These are phyloP conservation scores for Pygathrix nemaeus DNA, from an alignment of 2,113 vertebrate genomes.

Conservation along the genomic window DNA sequence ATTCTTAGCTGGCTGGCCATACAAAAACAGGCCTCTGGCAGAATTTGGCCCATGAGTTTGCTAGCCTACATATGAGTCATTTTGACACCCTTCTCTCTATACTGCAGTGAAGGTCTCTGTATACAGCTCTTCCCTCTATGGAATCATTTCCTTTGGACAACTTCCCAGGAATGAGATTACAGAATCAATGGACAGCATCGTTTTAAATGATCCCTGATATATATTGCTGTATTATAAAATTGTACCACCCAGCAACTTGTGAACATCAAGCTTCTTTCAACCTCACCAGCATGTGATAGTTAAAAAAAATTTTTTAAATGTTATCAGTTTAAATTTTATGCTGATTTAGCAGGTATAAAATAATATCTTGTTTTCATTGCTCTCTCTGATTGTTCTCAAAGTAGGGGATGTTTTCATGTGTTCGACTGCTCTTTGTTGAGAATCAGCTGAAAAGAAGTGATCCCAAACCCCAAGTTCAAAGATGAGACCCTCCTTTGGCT, in stretches of 20 bases:
- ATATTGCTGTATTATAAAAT: neutral
- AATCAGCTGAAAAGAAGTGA: neutral
- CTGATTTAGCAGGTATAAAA: neutral
- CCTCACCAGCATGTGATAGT: neutral
- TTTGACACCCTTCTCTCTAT: neutral
- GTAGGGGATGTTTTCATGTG: neutral
- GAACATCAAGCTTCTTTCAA: neutral
- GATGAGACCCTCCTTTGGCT: neutral
- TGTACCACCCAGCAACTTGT: neutral
- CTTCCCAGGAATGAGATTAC: constrained; percentile 42
- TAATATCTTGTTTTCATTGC: neutral
- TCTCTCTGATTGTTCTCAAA: neutral
- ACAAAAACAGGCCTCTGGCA: neutral
- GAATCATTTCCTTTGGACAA: constrained; percentile 46
- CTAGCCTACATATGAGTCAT: neutral
- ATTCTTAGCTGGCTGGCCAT: neutral
- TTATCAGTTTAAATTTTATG: neutral
- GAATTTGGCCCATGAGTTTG: neutral
- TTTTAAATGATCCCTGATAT: neutral
- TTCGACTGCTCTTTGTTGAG: neutral
- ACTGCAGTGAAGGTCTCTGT: neutral
- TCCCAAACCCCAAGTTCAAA: neutral
- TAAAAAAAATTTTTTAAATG: too few species aligned
- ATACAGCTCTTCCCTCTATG: constrained; percentile 52
- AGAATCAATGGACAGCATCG: neutral